A percentile compares a stretch with the other conserved stretches of the same genome.
Conservation (phyloP, 2,888 invertebrate genomes). For the Herminia tarsipennalis region DNA sequence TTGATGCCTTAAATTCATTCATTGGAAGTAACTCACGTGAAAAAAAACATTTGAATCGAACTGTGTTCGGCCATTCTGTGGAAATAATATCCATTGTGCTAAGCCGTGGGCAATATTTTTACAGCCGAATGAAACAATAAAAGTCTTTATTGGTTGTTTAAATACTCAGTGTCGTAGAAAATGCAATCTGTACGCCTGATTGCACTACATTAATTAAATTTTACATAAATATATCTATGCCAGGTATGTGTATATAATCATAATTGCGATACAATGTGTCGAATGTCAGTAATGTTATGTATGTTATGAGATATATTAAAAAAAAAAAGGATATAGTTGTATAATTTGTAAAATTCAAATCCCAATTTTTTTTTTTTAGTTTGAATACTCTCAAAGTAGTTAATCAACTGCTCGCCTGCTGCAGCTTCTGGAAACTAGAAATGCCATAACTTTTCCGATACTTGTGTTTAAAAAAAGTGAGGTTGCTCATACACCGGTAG, state of each 20-base stretch:
- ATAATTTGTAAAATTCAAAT: no score
- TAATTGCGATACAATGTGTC: constrained; percentile 6
- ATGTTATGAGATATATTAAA: no score
- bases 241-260: background rate
- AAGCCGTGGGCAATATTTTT: constrained; percentile 58
- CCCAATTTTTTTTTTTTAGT: no score
- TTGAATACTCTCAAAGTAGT: no score
- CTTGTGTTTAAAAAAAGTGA: no score
- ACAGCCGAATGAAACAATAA: constrained; percentile 54
- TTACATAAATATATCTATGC: constrained; percentile 8
- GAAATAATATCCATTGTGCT: constrained; percentile 58
- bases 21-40: constrained; percentile 41
- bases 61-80: constrained; percentile 32
- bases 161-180: constrained; percentile 44
- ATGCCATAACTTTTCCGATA: no score
- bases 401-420: no score
- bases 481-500: no score
- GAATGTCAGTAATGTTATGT: background rate
- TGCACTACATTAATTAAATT: constrained; percentile 41
- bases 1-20: constrained; percentile 54
- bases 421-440: no score
- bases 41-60: constrained; percentile 43
- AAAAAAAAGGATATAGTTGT: no score
- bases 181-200: constrained; percentile 43
- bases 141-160: constrained; percentile 51